These are phyloP conservation scores for Coilia nasus DNA, from an alignment of 2,797 vertebrate species.

Conservation along the genomic window DNA sequence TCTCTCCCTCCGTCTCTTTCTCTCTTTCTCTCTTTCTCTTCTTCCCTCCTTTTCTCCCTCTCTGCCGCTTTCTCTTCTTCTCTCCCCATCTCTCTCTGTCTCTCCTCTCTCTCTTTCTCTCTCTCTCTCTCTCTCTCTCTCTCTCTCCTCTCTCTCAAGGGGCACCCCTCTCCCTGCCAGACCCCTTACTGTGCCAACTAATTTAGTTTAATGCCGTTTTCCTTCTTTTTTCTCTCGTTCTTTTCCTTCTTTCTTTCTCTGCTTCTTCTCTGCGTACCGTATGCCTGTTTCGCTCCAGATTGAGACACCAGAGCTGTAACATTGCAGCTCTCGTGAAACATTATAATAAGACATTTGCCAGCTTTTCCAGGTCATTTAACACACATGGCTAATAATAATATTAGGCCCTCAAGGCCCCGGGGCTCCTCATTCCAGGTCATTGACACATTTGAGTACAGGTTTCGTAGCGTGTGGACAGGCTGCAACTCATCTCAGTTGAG, in stretches of 20 bases:
- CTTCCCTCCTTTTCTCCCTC: too few species aligned
- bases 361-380: slow-evolving; percentile 14
- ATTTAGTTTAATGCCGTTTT: slow-evolving; percentile 67
- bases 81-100: neutral
- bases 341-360: slow-evolving; percentile 17
- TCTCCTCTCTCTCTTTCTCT: neutral
- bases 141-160: slow-evolving; percentile 10
- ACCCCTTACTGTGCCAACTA: slow-evolving; percentile 35
- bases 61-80: neutral
- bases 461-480: neutral
- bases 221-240: slow-evolving; percentile 66
- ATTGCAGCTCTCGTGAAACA: slow-evolving; percentile 41
- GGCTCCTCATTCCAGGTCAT: neutral
- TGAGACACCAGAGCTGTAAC: slow-evolving; percentile 50
- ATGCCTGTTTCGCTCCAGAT: neutral
- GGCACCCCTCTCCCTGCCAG: neutral
- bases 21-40: too few species aligned
- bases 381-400: neutral
- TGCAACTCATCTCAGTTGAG: neutral
- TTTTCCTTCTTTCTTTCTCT: slow-evolving; percentile 70
- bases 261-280: slow-evolving; percentile 27
- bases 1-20: neutral
- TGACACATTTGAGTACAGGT: neutral
- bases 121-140: slow-evolving; percentile 10
- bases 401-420: neutral